These are phyloP conservation scores for Mustela nigripes DNA, from an alignment of 2,113 vertebrate species.

Conservation along the genomic window DNA sequence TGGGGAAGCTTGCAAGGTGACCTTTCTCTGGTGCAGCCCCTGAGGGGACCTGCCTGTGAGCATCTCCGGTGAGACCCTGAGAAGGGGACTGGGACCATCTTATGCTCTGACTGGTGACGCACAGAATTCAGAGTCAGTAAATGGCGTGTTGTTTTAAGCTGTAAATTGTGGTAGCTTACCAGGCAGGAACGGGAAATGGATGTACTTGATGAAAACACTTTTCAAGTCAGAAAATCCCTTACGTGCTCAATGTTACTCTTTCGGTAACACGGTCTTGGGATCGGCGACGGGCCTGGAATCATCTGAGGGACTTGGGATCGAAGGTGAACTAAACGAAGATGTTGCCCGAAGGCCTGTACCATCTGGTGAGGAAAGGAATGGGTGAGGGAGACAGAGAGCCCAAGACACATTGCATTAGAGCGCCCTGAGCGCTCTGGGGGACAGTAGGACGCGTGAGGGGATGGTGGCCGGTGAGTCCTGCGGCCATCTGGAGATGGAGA, in stretches of 20 bases:
- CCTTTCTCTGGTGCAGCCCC: background rate
- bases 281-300: background rate
- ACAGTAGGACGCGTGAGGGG: background rate
- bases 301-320: background rate
- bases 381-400: background rate
- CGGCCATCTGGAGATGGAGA: background rate
- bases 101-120: background rate
- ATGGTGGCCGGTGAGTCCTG: fast-evolving
- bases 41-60: background rate
- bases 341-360: too few relatives aligned
- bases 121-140: background rate
- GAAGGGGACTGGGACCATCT: background rate
- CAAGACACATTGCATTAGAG: too few relatives aligned
- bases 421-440: background rate
- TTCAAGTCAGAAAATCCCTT: background rate
- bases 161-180: background rate
- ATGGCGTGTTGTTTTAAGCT: background rate
- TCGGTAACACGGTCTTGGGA: background rate
- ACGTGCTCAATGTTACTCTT: too few relatives aligned
- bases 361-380: background rate
- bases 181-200: background rate
- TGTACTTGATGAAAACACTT: background rate
- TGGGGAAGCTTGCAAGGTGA: too few relatives aligned
- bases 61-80: background rate
- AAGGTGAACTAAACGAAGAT: background rate